Evolutionary conservation across 2,113 vertebrate genomes (phyloP).

Genomic region (Campylomormyrus numenius): DNA sequence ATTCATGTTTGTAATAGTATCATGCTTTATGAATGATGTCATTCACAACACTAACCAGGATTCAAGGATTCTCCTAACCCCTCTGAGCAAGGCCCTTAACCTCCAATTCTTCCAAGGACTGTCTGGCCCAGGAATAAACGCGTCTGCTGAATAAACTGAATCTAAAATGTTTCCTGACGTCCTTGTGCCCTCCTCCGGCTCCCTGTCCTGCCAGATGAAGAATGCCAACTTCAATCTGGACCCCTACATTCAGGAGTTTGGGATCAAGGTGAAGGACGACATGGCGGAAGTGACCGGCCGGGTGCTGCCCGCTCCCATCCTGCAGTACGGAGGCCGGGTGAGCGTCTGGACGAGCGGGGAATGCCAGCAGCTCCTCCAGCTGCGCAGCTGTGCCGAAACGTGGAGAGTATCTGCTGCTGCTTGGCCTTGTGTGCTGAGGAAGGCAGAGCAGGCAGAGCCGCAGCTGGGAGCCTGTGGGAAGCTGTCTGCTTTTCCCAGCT

Average conservation of each 20-base stretch:
- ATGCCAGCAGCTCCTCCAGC: neutral
- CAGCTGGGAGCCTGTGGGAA: neutral
- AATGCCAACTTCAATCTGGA: slow-evolving; percentile 98
- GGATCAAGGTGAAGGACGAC: slow-evolving; percentile 97
- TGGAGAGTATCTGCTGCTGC: neutral
- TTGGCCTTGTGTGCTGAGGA: neutral
- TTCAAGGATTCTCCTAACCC: too few relatives aligned
- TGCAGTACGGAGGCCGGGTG: slow-evolving; percentile 97
- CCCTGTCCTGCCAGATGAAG: slow-evolving; percentile 77
- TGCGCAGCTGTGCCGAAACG: neutral
- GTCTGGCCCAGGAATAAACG: neutral
- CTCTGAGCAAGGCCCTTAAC: neutral
- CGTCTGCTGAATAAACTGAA: neutral
- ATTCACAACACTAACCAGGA: too few relatives aligned
- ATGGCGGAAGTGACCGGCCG: slow-evolving; percentile 97
- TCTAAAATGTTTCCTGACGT: neutral
- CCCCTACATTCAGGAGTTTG: slow-evolving; percentile 98
- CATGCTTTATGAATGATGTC: neutral
- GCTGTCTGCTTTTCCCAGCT: neutral
- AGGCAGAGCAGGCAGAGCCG: neutral
- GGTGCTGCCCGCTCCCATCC: slow-evolving; percentile 90
- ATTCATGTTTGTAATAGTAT: neutral
- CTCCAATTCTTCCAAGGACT: neutral
- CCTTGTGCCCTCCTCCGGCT: neutral
- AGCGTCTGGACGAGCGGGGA: neutral